Evolutionary conservation across 2,113 vertebrate species (phyloP).

Genomic region (Phyllostomus discolor): DNA sequence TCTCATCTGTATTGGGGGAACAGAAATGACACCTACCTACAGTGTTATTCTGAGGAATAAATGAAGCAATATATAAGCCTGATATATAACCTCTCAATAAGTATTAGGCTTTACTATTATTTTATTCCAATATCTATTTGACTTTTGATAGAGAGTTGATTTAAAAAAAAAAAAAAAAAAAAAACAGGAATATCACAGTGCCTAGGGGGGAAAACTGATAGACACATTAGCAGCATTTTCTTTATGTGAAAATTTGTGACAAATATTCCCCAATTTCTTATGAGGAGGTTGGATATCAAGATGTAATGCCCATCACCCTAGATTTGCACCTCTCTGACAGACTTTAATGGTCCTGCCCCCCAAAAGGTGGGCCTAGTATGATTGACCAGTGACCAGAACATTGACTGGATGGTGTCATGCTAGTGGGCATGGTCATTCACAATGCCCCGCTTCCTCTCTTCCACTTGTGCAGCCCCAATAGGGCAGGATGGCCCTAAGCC

Average conservation of each 20-base stretch:
- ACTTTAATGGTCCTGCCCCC: not conserved
- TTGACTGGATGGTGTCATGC: not conserved
- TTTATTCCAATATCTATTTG: not conserved
- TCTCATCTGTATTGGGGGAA: not conserved
- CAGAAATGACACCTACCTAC: not conserved
- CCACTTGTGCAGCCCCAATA: not conserved
- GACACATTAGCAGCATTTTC: not conserved
- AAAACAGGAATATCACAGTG: not conserved
- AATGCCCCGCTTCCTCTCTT: not conserved
- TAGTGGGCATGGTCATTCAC: not conserved
- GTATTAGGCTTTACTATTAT: not conserved
- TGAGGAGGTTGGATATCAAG: not conserved
- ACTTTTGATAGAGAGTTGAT: not conserved
- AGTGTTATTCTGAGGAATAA: not conserved
- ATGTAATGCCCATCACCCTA: not conserved
- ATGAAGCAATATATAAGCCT: not conserved
- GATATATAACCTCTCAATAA: not conserved
- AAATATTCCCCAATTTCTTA: constrained; percentile 13
- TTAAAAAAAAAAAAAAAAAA: not conserved
- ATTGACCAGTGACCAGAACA: not conserved
- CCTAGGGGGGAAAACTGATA: not conserved
- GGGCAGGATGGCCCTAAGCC: not conserved
- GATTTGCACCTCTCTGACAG: not conserved
- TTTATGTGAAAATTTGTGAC: not conserved
- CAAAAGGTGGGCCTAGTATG: not conserved